Base-by-base conservation (phyloP, 2,113 vertebrate species). In the Clupea harengus region DNA sequence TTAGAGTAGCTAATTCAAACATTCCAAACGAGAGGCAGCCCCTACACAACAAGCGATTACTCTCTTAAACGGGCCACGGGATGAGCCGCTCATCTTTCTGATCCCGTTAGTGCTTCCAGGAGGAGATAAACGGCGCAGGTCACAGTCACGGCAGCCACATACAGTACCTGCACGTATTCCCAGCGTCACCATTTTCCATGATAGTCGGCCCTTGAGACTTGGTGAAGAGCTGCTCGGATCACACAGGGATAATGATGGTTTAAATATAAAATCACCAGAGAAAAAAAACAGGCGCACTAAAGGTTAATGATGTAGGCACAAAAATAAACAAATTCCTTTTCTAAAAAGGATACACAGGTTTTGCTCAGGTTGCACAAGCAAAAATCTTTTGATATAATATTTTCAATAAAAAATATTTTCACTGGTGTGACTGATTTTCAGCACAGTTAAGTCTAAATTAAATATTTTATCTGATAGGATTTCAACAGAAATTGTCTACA, bases 311-410 rank as follows among this genome's bases (percentile, higher is more conserved):
- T 28, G 11, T 15, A 6, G 13, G 22, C 4, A 44, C 2, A 6
- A 60, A 60, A 0, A 78, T 15, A 39, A 67, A 67, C 72, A 15
- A 78, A 78, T 32, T 78, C 72, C 32, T 78, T 78, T 78, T 32
- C 11, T 78, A 0, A 44, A 78, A 78, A 78, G 72, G 72, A 78
- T 17, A 17, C 72, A 78, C 72, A 78, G 72, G 72, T 78, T 78
- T 78, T 78, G 72, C 72, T 78, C 72, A 78, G 72, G 25, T 78
- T 78, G 72, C 72, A 78, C 72, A 78, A 78, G 72, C 72, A 17
- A 39, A 78, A 67, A 15, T 15, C 18, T 54, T 60, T 60, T 78
- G 28, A 67, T 28, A 28, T 67, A 11, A 67, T 28, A 67, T 67
- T 78, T 78, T 75, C 25, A 28, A 32, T 75, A 75, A 28, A 78